Conservation (phyloP, 2,113 vertebrate genomes). For the Bubo bubo region DNA sequence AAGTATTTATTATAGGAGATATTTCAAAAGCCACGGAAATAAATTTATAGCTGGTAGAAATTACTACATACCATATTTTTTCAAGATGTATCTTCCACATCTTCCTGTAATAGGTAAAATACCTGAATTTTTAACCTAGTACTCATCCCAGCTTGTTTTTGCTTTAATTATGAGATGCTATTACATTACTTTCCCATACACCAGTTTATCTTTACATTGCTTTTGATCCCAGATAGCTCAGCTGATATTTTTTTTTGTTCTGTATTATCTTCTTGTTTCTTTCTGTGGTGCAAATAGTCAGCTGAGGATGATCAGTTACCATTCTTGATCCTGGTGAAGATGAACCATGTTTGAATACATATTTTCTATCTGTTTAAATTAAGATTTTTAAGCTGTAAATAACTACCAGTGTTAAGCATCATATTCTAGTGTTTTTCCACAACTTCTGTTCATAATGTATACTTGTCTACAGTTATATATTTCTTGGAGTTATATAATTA, state of each 20-base stretch:
- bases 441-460: not conserved
- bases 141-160: not conserved
- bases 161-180: not conserved
- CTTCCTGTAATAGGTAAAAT: not conserved
- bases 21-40: not conserved
- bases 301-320: not conserved
- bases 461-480: not conserved
- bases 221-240: not conserved
- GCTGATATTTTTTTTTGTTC: not conserved
- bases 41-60: not conserved
- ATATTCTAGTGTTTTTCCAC: not conserved
- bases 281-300: not conserved
- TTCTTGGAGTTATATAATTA: not conserved
- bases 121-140: not conserved
- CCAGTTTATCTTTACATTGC: not conserved
- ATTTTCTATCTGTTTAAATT: not conserved
- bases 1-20: not conserved
- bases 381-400: not conserved
- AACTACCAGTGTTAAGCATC: not conserved
- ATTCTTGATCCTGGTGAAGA: not conserved
- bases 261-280: not conserved
- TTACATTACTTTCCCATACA: not conserved
- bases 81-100: not conserved
- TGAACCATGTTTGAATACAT: not conserved
- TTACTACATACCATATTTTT: not conserved